phyloP scores from a whole-genome alignment of 2,797 vertebrate genomes.

The Myoxocephalus aenaeus region DNA sequence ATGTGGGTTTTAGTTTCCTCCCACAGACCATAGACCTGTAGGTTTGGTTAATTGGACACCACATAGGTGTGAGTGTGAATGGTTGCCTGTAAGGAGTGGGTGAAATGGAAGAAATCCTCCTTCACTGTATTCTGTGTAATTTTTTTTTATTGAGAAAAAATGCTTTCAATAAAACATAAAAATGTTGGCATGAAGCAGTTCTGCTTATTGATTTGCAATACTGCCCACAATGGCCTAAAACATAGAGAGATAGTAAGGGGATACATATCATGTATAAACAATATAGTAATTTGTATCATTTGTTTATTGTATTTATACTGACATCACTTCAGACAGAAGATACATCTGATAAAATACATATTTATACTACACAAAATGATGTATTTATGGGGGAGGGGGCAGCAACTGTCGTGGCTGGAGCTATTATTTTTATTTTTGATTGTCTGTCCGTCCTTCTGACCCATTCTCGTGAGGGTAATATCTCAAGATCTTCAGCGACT shows the following conservation, averaged over 20 bases:
- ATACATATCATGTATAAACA: background rate
- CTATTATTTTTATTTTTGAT: background rate
- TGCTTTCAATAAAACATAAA: background rate
- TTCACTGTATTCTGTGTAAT: background rate
- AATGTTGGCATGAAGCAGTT: background rate
- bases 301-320: background rate
- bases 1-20: background rate
- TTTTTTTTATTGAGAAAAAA: background rate
- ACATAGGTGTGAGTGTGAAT: background rate
- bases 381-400: too few relatives aligned
- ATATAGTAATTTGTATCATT: background rate
- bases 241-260: background rate
- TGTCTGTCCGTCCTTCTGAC: background rate
- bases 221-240: background rate
- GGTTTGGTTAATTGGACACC: background rate
- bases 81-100: background rate
- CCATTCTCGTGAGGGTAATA: background rate
- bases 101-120: background rate
- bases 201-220: background rate
- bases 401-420: background rate
- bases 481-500: background rate
- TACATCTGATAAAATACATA: background rate
- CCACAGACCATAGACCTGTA: background rate
- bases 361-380: background rate
- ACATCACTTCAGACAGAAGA: background rate